phyloP scores from a whole-genome alignment of 1,140 invertebrate species.

The Zaprionus ornatus region DNA sequence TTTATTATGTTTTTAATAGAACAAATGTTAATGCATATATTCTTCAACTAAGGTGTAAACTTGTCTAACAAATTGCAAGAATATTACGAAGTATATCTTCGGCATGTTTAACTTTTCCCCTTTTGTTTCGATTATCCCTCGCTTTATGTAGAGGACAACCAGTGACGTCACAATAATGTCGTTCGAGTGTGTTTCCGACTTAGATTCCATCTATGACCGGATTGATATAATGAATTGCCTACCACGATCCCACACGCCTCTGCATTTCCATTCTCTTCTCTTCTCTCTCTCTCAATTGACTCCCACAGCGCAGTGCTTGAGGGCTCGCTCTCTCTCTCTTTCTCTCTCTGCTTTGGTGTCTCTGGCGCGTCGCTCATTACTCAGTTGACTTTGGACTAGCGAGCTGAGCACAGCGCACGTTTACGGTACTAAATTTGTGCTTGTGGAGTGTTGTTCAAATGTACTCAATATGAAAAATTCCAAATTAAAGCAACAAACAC shows the following conservation, averaged over 20 bases:
- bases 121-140: neutral
- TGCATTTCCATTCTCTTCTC: neutral
- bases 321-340: neutral
- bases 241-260: slow-evolving; percentile 6
- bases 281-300: slow-evolving; percentile 1
- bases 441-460: slow-evolving; percentile 22
- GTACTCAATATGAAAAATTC: slow-evolving; percentile 33
- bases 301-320: slow-evolving; percentile 1
- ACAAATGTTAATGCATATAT: too few species aligned
- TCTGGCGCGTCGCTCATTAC: slow-evolving; percentile 67
- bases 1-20: too few species aligned
- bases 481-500: slow-evolving; percentile 21
- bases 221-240: slow-evolving; percentile 40
- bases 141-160: neutral
- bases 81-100: too few species aligned
- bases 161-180: slow-evolving; percentile 32
- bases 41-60: too few species aligned
- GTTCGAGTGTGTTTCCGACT: slow-evolving; percentile 25
- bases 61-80: too few species aligned
- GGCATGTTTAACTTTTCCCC: neutral
- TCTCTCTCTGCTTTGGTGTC: slow-evolving; percentile 43
- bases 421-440: slow-evolving; percentile 30
- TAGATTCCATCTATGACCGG: slow-evolving; percentile 25
- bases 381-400: slow-evolving; percentile 63
- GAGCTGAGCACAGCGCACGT: slow-evolving; percentile 52